phyloP scores from a whole-genome alignment of 2,888 invertebrate species.

The Hyles lineata region DNA sequence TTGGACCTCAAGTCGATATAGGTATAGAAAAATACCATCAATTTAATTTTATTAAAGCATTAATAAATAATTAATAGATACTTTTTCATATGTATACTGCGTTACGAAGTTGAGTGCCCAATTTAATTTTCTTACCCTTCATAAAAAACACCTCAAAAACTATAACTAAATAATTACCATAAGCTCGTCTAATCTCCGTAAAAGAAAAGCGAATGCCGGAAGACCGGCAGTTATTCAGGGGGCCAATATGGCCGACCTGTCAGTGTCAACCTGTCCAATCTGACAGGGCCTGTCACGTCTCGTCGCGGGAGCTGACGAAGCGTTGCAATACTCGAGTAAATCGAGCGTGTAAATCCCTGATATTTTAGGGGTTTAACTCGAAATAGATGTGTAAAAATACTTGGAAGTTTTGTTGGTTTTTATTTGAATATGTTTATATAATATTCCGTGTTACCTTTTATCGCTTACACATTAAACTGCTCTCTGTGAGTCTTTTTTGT shows the following conservation, averaged over 20 bases:
- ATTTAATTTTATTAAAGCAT: too few relatives aligned
- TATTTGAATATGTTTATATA: too few relatives aligned
- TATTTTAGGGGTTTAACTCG: constrained; percentile 5
- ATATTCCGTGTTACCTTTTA: too few relatives aligned
- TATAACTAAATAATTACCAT: neutral
- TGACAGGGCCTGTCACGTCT: constrained; percentile 4
- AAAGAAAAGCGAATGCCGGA: neutral
- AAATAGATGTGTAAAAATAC: neutral
- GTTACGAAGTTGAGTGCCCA: too few relatives aligned
- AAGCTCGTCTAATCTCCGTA: neutral
- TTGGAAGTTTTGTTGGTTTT: neutral
- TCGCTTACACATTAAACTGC: too few relatives aligned
- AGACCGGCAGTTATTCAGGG: neutral
- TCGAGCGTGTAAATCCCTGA: neutral
- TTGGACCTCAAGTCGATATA: too few relatives aligned
- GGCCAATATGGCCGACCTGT: neutral
- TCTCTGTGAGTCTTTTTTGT: too few relatives aligned
- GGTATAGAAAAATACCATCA: too few relatives aligned
- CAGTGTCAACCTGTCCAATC: neutral
- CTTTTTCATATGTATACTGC: too few relatives aligned
- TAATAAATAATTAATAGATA: too few relatives aligned
- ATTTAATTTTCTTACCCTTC: too few relatives aligned
- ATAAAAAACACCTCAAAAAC: neutral
- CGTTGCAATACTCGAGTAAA: neutral
- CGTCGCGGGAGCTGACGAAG: neutral